Evolutionary conservation across 2,113 vertebrate genomes (phyloP).

Genomic region (Tyto alba): DNA sequence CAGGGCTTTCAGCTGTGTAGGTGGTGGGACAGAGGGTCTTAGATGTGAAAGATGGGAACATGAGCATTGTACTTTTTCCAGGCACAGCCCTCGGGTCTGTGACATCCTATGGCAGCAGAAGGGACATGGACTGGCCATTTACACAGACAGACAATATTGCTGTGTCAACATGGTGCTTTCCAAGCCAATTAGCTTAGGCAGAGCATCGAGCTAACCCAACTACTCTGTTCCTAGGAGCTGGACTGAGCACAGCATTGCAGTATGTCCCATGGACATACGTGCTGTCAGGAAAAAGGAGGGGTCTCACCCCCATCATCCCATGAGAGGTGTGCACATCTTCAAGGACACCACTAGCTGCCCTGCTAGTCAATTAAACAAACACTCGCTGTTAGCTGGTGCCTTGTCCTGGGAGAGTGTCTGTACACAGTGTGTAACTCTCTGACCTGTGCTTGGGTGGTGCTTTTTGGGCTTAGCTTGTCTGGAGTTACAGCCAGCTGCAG

Average conservation of each 20-base stretch:
- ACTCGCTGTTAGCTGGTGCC: fast-evolving
- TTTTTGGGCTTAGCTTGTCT: background rate
- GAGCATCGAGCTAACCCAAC: background rate
- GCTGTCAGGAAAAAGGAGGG: background rate
- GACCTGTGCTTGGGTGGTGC: background rate
- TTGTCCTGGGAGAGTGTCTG: background rate
- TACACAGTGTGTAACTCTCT: background rate
- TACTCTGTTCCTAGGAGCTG: background rate
- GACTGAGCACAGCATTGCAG: background rate
- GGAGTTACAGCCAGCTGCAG: background rate
- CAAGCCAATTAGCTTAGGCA: background rate
- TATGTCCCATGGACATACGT: background rate
- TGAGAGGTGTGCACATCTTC: background rate
- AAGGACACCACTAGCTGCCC: background rate
- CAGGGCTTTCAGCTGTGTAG: background rate
- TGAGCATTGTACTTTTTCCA: background rate
- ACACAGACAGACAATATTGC: background rate
- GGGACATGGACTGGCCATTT: background rate
- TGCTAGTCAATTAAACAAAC: background rate
- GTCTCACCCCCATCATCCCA: background rate
- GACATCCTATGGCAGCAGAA: background rate
- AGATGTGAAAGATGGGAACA: background rate
- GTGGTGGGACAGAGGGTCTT: background rate
- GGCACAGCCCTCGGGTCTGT: background rate
- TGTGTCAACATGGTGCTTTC: background rate